Conservation (phyloP, 1,140 invertebrate genomes). For the Pollicipes pollicipes region DNA sequence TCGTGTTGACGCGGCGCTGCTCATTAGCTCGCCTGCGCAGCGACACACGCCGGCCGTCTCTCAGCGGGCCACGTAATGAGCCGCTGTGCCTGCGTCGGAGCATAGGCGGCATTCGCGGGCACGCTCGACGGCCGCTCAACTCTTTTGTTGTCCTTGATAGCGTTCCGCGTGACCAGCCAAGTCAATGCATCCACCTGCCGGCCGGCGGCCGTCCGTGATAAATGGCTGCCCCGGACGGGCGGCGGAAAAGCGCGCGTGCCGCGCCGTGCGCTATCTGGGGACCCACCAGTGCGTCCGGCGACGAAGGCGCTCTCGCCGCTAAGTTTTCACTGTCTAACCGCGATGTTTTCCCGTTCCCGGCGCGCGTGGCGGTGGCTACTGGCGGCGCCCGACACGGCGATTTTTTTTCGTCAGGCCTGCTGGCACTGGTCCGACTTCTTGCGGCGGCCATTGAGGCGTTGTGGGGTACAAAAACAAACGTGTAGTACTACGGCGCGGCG, state of each 20-base stretch:
- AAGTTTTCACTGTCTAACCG: too few species aligned
- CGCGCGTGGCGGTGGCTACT: too few species aligned
- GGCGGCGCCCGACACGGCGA: too few species aligned
- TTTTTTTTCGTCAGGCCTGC: not conserved
- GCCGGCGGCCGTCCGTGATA: too few species aligned
- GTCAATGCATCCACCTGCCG: not conserved
- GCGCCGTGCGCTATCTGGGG: too few species aligned
- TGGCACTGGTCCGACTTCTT: not conserved
- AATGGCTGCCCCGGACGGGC: too few species aligned
- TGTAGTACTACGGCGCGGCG: not conserved
- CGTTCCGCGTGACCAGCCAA: not conserved
- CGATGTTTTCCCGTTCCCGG: too few species aligned
- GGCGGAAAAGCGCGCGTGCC: too few species aligned
- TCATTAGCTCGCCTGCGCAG: not conserved
- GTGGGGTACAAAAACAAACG: not conserved
- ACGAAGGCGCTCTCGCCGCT: too few species aligned
- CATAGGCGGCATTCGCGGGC: not conserved
- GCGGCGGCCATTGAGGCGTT: not conserved
- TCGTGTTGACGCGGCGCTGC: not conserved
- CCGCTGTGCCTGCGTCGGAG: not conserved
- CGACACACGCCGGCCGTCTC: not conserved
- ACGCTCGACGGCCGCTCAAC: too few species aligned
- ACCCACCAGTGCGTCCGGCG: too few species aligned
- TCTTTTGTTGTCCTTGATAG: not conserved
- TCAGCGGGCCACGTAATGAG: not conserved